Evolutionary conservation across 2,888 invertebrate genomes (phyloP).

Genomic region (Choristoneura rosaceana): DNA sequence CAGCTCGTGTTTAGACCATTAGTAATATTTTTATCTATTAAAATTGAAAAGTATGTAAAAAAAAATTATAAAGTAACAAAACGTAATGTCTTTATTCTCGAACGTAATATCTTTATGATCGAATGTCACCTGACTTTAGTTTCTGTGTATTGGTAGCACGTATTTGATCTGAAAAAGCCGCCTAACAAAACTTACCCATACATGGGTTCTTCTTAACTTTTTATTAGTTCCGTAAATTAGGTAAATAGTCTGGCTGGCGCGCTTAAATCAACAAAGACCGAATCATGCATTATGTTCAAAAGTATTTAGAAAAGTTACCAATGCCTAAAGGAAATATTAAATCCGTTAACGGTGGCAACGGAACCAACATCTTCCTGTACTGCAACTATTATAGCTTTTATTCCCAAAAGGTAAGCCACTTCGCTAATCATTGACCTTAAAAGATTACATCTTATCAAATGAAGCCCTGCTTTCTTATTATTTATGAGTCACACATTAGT

Average conservation of each 20-base stretch:
- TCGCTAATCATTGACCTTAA: slow-evolving; percentile 3
- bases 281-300: slow-evolving; percentile 77
- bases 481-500: neutral
- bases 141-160: slow-evolving; percentile 66
- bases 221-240: slow-evolving; percentile 32
- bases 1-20: too few relatives aligned
- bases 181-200: slow-evolving; percentile 58
- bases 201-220: slow-evolving; percentile 44
- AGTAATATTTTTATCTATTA: neutral
- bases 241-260: slow-evolving; percentile 46
- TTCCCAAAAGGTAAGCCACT: slow-evolving; percentile 88
- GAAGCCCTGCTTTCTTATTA: neutral
- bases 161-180: slow-evolving; percentile 59
- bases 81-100: neutral
- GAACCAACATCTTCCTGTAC: slow-evolving; percentile 85
- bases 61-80: neutral
- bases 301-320: slow-evolving; percentile 74
- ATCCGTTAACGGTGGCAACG: slow-evolving; percentile 50
- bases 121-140: slow-evolving; percentile 77
- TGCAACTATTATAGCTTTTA: slow-evolving; percentile 90
- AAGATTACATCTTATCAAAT: slow-evolving; percentile 12
- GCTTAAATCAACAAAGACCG: slow-evolving; percentile 44
- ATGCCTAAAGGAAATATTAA: slow-evolving; percentile 55
- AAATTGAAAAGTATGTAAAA: neutral
- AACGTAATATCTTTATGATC: slow-evolving; percentile 22